Evolutionary conservation across 2,113 vertebrate genomes (phyloP), one percentile per base, ranked within the genome.

Genomic region (Callionymus lyra): DNA sequence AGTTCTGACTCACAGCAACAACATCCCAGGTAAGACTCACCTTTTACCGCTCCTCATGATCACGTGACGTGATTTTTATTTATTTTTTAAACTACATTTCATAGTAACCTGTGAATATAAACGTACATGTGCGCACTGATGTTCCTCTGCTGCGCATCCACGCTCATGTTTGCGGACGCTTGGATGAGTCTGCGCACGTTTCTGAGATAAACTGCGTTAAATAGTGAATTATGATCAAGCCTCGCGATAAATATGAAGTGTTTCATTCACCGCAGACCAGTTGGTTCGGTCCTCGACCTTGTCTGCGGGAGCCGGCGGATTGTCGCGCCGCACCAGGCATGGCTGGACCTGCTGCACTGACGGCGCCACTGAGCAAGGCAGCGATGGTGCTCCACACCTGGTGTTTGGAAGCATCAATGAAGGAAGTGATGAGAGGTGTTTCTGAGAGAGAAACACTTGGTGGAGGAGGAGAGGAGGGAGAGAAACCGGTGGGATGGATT

Each of bases 401-500:
- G 19, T 21, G 27, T 14, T 16, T 19, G 12, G 12, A 13, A 12
- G 11, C 6, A 12, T 8, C 18, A 27, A 19, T 27, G 21, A 27
- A 5, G 21, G 21, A 27, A 27, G 8, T 27, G 21, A 27, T 27
- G 21, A 4, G 8, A n/a, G 8, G 8, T 27, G 21, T 8, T 27
- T 5, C 21, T 8, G 21, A 27, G 8, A 27, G 21, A 8, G 21
- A 27, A 6, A 4, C 8, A 19, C n/a, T n/a, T n/a, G n/a, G n/a
- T n/a, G n/a, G n/a, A n/a, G n/a, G n/a, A 37, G 2, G 31, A 32
- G 43, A 21, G 12, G 12, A 19, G 31, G n/a, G 15, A 44, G 27
- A 9, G n/a, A 11, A 17, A 10, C 31, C 35, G 46, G 52, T 38
- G 36, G 42, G 32, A 27, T 34, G 64, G 72, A 76, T 69, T 63